Conservation (phyloP, 2,888 invertebrate species). For the Chaitophorus viminalis region DNA sequence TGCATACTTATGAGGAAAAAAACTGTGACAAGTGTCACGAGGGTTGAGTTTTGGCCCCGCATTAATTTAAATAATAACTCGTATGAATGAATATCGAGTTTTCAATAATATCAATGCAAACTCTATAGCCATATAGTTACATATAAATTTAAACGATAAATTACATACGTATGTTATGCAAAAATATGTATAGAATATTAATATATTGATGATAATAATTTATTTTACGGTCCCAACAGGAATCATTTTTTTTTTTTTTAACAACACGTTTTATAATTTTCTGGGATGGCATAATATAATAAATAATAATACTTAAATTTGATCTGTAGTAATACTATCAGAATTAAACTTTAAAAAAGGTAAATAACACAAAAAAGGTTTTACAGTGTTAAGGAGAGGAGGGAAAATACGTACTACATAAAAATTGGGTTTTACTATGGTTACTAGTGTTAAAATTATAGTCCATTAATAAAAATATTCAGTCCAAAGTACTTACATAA, state of each 20-base stretch:
- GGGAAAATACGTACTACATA: no score
- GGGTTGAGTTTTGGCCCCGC: slow-evolving; percentile 19
- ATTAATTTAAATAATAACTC: slow-evolving; percentile 30
- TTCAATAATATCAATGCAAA: background rate
- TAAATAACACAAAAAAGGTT: no score
- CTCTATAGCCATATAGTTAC: background rate
- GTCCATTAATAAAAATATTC: no score
- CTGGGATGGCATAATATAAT: background rate
- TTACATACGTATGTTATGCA: background rate
- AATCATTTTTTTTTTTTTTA: background rate
- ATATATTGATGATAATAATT: background rate
- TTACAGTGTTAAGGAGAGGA: no score
- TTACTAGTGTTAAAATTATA: no score
- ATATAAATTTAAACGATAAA: background rate
- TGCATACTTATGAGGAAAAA: background rate
- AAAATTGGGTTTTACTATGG: no score
- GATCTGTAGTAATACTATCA: no score
- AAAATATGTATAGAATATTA: background rate
- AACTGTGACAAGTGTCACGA: slow-evolving; percentile 8
- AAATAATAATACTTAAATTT: no score
- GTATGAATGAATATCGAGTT: background rate
- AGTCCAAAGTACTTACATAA: no score
- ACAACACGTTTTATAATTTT: background rate
- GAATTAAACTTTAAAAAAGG: no score
- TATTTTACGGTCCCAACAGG: background rate